Evolutionary conservation across 2,113 vertebrate species (phyloP).

Genomic region (Calypte anna): DNA sequence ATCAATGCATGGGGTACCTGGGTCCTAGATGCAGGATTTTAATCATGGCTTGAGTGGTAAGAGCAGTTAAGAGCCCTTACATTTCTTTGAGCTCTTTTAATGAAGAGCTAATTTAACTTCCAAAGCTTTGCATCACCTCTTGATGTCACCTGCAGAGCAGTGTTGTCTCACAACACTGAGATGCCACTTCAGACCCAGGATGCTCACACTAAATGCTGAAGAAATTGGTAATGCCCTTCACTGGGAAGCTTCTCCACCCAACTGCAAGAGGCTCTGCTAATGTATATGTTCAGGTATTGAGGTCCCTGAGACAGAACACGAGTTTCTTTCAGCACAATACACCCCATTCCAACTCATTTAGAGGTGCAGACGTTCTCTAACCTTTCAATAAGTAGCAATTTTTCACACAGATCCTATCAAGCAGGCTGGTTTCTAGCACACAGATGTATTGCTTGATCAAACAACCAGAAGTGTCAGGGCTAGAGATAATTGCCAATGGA

Average conservation of each 20-base stretch:
- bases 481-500: slow-evolving; percentile 47
- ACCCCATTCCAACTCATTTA: background rate
- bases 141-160: background rate
- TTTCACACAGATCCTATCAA: background rate
- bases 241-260: background rate
- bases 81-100: slow-evolving; percentile 50
- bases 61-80: slow-evolving; percentile 37
- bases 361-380: background rate
- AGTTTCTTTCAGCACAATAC: background rate
- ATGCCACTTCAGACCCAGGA: background rate
- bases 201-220: background rate
- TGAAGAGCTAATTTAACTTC: slow-evolving; percentile 31
- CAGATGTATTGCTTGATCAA: background rate
- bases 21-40: background rate
- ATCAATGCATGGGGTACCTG: rapidly evolving
- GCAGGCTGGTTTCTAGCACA: background rate
- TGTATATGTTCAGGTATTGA: background rate
- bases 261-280: background rate
- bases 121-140: background rate
- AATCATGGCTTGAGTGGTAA: slow-evolving; percentile 6
- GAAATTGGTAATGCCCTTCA: background rate
- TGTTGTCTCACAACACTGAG: background rate
- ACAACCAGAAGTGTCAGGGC: background rate
- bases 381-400: background rate
- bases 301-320: background rate